These are phyloP conservation scores for Strix aluco DNA, from an alignment of 2,113 vertebrate genomes.

Conservation along the genomic window DNA sequence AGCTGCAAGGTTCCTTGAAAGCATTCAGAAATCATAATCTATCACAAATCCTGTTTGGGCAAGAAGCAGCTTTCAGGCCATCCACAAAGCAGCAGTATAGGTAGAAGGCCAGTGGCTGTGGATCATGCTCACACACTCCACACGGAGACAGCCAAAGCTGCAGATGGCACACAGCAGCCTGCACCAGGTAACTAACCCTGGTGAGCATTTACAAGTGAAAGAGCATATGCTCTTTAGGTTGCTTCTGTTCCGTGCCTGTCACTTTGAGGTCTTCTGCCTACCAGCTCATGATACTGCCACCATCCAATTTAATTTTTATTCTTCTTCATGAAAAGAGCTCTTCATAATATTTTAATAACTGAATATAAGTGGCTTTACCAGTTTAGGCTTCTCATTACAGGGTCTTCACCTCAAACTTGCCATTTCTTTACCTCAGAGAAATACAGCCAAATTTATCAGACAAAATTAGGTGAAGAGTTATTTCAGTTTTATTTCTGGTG, in stretches of 20 bases:
- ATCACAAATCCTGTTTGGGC: not conserved
- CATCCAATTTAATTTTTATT: not conserved
- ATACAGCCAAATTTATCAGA: not conserved
- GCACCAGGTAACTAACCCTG: accelerated
- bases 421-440: not conserved
- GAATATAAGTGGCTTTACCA: not conserved
- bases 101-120: not conserved
- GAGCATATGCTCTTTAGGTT: not conserved
- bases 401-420: not conserved
- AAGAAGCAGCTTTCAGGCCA: not conserved
- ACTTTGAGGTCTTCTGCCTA: not conserved
- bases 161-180: not conserved
- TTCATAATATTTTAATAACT: not conserved
- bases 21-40: not conserved
- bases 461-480: not conserved
- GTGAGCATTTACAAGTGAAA: accelerated
- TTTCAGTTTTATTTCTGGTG: not conserved
- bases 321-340: not conserved
- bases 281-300: not conserved
- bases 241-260: not conserved
- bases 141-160: not conserved
- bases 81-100: not conserved
- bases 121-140: not conserved
- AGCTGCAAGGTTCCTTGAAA: not conserved
- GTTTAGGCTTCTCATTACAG: not conserved